Conservation (phyloP, 2,797 vertebrate genomes). For the Amblyraja radiata region DNA sequence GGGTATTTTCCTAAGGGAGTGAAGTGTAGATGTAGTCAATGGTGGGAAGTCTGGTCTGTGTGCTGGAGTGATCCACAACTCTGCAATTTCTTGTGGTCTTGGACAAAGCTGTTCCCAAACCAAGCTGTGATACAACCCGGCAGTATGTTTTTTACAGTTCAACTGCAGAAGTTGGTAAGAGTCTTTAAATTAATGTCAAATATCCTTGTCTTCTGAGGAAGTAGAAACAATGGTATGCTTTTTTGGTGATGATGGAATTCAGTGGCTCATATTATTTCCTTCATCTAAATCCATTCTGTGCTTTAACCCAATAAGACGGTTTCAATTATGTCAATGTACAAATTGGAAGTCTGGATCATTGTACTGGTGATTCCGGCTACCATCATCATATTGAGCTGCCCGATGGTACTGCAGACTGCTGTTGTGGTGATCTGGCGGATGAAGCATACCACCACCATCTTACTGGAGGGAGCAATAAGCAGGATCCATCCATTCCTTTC, state of each 20-base stretch:
- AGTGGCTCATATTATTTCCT: neutral
- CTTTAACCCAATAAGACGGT: neutral
- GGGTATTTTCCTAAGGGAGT: too few species aligned
- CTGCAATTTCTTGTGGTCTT: too few species aligned
- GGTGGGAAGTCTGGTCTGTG: too few species aligned
- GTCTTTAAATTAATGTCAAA: too few species aligned
- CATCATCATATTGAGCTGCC: constrained; percentile 49
- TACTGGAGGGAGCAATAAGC: constrained; percentile 41
- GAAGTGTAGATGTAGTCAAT: too few species aligned
- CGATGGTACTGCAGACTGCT: constrained; percentile 48
- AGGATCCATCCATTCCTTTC: neutral
- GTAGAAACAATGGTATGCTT: too few species aligned
- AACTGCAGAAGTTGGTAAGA: too few species aligned
- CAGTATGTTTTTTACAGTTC: too few species aligned
- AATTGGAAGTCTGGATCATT: constrained; percentile 49
- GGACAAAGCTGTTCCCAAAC: too few species aligned
- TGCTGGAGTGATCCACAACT: too few species aligned
- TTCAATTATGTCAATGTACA: neutral
- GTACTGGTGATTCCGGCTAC: constrained; percentile 51
- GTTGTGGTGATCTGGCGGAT: constrained; percentile 49
- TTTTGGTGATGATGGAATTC: neutral
- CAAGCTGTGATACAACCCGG: too few species aligned
- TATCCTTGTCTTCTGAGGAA: too few species aligned
- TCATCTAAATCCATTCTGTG: neutral
- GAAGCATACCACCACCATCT: constrained; percentile 44